These are phyloP conservation scores for Helogale parvula DNA, from an alignment of 2,113 vertebrate genomes.

Conservation along the genomic window DNA sequence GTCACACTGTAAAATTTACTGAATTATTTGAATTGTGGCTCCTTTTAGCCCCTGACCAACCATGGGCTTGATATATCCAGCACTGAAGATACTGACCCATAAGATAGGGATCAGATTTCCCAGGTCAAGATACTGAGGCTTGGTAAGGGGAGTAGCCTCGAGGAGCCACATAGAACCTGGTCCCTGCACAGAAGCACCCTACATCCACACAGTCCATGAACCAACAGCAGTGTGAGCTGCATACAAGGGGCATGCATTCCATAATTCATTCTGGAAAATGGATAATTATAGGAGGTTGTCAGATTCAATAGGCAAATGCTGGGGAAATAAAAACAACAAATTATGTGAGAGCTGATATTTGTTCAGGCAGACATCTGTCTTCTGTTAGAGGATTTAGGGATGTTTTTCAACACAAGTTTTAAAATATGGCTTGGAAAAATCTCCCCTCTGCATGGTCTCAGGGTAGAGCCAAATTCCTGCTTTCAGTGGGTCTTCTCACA, in stretches of 20 bases:
- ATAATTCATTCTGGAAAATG: constrained; percentile 67
- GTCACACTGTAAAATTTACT: not conserved
- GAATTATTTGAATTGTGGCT: not conserved
- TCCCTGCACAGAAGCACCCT: not conserved
- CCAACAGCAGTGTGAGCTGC: not conserved
- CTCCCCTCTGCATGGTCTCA: constrained; percentile 30
- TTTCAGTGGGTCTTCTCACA: constrained; percentile 34
- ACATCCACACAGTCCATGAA: not conserved
- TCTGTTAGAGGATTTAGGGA: constrained; percentile 70
- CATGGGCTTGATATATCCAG: not conserved
- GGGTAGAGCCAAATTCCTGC: constrained; percentile 39
- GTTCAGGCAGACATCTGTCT: constrained; percentile 70
- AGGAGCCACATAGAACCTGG: not conserved
- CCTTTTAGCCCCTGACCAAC: not conserved
- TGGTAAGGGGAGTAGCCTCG: not conserved
- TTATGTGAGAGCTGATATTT: constrained; percentile 73
- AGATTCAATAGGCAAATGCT: constrained; percentile 70
- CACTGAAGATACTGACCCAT: not conserved
- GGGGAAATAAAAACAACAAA: constrained; percentile 76
- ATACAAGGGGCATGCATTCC: not conserved
- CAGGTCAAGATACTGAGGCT: not conserved
- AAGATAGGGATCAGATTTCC: not conserved
- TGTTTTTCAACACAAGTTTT: constrained; percentile 73
- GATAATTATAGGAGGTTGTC: constrained; percentile 72
- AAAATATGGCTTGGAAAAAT: constrained; percentile 66